phyloP scores from a whole-genome alignment of 2,888 invertebrate genomes.

The Elmis aenea region DNA sequence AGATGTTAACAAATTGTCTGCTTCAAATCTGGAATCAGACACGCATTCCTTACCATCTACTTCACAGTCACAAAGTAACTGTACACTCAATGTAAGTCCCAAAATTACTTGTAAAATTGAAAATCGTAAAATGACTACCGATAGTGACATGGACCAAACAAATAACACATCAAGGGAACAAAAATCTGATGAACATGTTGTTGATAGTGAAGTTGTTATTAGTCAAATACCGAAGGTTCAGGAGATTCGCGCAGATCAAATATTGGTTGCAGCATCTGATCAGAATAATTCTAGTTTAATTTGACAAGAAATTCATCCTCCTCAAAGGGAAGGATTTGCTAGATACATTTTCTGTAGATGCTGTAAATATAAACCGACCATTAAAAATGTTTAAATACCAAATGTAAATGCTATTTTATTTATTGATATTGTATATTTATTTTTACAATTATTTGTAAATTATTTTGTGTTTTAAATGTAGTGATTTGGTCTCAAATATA shows the following conservation, averaged over 20 bases:
- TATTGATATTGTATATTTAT: slow-evolving; percentile 28
- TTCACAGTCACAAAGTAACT: slow-evolving; percentile 40
- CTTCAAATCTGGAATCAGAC: slow-evolving; percentile 27
- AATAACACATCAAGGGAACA: too few relatives aligned
- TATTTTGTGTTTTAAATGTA: too few relatives aligned
- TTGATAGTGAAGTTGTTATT: slow-evolving; percentile 7
- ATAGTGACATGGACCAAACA: slow-evolving; percentile 13
- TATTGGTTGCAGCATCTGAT: slow-evolving; percentile 25
- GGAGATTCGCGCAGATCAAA: slow-evolving; percentile 32
- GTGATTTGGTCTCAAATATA: too few relatives aligned
- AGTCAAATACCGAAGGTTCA: slow-evolving; percentile 25
- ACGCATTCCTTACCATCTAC: slow-evolving; percentile 42
- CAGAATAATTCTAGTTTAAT: slow-evolving; percentile 34
- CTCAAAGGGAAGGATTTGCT: slow-evolving; percentile 41
- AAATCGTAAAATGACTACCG: slow-evolving; percentile 3
- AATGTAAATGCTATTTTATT: slow-evolving; percentile 21
- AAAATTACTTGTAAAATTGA: slow-evolving; percentile 20
- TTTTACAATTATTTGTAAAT: too few relatives aligned
- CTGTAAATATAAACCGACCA: slow-evolving; percentile 43
- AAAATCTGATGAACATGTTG: too few relatives aligned
- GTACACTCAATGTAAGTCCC: slow-evolving; percentile 31
- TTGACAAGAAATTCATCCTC: slow-evolving; percentile 43
- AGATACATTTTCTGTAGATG: slow-evolving; percentile 47
- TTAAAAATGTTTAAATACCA: slow-evolving; percentile 40
- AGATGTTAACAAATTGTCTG: slow-evolving; percentile 33